Conservation (phyloP, 2,113 vertebrate species). For the Plestiodon gilberti region DNA sequence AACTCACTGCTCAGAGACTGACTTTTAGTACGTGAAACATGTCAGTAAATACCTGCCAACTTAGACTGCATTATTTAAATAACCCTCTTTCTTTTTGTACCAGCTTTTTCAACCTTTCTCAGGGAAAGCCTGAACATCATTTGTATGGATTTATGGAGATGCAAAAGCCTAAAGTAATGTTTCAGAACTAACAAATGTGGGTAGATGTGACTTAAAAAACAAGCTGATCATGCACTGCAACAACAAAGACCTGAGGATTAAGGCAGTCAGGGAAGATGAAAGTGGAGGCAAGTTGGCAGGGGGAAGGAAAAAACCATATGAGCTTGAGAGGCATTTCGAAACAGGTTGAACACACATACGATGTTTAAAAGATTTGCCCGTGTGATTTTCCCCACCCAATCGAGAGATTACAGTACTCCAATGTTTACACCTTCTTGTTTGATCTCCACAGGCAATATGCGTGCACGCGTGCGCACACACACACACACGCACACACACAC, state of each 20-base stretch:
- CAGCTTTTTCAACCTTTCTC: constrained; percentile 54
- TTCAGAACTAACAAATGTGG: constrained; percentile 72
- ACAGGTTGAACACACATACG: constrained; percentile 68
- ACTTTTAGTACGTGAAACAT: constrained; percentile 56
- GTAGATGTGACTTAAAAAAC: constrained; percentile 73
- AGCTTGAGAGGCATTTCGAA: constrained; percentile 59
- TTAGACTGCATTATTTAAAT: constrained; percentile 70
- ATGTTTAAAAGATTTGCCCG: constrained; percentile 54
- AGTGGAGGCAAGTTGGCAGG: constrained; percentile 65
- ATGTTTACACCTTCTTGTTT: not conserved
- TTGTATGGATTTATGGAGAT: constrained; percentile 73
- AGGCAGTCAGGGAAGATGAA: constrained; percentile 74
- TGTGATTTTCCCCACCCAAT: constrained; percentile 9
- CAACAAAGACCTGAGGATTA: constrained; percentile 75
- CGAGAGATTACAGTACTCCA: not conserved
- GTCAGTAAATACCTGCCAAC: constrained; percentile 61
- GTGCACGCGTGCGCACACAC: no score
- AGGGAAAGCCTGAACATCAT: constrained; percentile 53
- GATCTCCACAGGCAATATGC: constrained; percentile 12
- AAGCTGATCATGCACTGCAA: constrained; percentile 71
- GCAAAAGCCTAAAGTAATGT: constrained; percentile 69
- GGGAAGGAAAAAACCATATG: constrained; percentile 1
- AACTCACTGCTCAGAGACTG: constrained; percentile 57
- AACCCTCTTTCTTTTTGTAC: constrained; percentile 43
- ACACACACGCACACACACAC: no score